Evolutionary conservation across 2,888 invertebrate species (phyloP).

Genomic region (Ischnura elegans): DNA sequence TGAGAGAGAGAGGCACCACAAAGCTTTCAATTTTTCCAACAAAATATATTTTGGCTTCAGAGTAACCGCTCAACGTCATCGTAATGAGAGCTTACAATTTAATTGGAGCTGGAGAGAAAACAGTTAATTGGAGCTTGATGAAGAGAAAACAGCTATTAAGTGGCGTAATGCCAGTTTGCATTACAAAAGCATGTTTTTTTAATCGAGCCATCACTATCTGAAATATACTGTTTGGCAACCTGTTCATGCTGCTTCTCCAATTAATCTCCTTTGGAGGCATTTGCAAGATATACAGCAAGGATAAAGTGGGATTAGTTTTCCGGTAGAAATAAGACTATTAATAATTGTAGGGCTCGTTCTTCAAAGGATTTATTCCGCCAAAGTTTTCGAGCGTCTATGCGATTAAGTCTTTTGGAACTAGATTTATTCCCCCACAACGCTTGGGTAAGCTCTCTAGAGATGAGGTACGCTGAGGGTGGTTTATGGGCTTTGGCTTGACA

Average conservation of each 20-base stretch:
- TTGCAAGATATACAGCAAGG: not conserved
- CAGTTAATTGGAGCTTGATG: too few relatives aligned
- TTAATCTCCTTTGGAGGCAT: too few relatives aligned
- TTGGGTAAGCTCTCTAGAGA: not conserved
- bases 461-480: not conserved
- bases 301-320: not conserved
- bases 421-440: not conserved
- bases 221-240: too few relatives aligned
- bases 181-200: too few relatives aligned
- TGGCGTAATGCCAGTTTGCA: too few relatives aligned
- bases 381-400: not conserved
- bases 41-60: too few relatives aligned
- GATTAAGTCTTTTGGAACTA: not conserved
- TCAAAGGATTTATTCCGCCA: not conserved
- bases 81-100: too few relatives aligned
- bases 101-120: too few relatives aligned
- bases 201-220: too few relatives aligned
- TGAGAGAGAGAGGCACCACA: not conserved
- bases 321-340: not conserved
- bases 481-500: not conserved
- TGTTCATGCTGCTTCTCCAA: too few relatives aligned
- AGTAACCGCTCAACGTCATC: too few relatives aligned
- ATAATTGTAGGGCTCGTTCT: not conserved
- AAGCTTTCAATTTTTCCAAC: not conserved
- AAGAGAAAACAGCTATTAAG: too few relatives aligned